Base-by-base conservation (phyloP, 2,113 vertebrate genomes). In the Zonotrichia leucophrys region DNA sequence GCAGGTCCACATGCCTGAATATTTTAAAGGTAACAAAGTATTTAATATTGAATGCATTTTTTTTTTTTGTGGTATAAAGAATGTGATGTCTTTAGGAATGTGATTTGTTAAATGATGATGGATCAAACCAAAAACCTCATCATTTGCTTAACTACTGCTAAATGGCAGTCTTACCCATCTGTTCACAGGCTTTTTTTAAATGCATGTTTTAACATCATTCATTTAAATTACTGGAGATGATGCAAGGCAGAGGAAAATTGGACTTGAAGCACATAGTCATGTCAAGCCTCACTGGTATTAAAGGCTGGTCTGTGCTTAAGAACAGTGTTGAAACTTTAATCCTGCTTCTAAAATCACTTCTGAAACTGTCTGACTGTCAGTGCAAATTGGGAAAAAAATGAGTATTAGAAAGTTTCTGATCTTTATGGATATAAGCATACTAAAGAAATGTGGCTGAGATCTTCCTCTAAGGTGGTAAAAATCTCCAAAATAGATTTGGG, bases 141-240 rank as follows among this genome's bases (percentile, higher is more conserved):
- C 6, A 47, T 90, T 94, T 83, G 74, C 77, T 96, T 91, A 94
- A 94, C 69, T 70, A 72, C 31, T 79, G 37, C 35, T 75, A 88
- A 94, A 92, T 33, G 72, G 59, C 68, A 87, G 53, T 30, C 50
- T 84, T 64, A 87, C 28, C 37, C 41, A 80, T 81, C 56, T 92
- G 80, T 60, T 35, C 63, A 60, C 9, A 50, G 63, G 15, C 19
- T 67, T 80, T 70, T 74, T 86, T 42, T 4, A 83, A 77, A 60
- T 25, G 11, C 9, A 24, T 35, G 53, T 88, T 79, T 77, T 69
- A 56, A 30, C 25, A 53, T 74, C 50, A 86, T 33, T 92, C 33
- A 56, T 91, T 90, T 41, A 94, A 90, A 90, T 66, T 15, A 62
- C 58, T 80, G 14, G 47, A 88, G 50, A 42, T 46, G 55, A 93